Evolutionary conservation across 2,113 vertebrate species (phyloP), one percentile per base, ranked within the genome.

Genomic region (Melanocharis versteri): DNA sequence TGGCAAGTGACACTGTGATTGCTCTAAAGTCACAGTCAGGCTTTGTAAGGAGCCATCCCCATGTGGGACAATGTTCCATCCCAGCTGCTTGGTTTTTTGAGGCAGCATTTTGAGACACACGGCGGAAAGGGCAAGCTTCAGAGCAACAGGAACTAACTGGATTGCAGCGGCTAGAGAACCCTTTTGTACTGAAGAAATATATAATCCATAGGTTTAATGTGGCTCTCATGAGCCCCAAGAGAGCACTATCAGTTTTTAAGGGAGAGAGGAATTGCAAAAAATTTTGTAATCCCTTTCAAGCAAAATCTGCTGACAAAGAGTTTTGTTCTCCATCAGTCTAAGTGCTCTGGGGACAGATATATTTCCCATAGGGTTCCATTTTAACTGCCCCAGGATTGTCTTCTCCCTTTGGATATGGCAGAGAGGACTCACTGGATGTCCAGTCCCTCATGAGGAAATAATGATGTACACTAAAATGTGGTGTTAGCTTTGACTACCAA

Each of bases 271-370:
- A 37, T 72, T 94, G 45, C 13, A 26, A 87, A 75, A 24, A 35
- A 1, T 7, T 16, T 40, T 68, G 39, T 15, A 76, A 90, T 95
- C 71, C 8, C 26, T 95, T 89, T 88, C 71, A 78, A 62, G 58
- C 31, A 77, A 88, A 87, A 71, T 93, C n/a, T 92, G 71, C 83
- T 90, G 90, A 94, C 31, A 60, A 86, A 86, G 85, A 40, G n/a
- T 89, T 94, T 76, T 51, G 37, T 81, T 82, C 72, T 76, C 40
- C 28, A 57, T 76, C 48, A 30, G 20, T 71, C 37, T 60, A 75
- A 66, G 18, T 64, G 22, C 40, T 84, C 64, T 53, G 48, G 23
- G 21, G 76, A 88, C 44, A 68, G 56, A 93, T 83, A 17, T 48
- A 20, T 65, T 90, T 66, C 60, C 44, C 0, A 0, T 14, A 30